Percentiles rank a stretch among this genome's conserved stretches.
Conservation (phyloP, 2,797 vertebrate species). For the Hemitrygon akajei region DNA sequence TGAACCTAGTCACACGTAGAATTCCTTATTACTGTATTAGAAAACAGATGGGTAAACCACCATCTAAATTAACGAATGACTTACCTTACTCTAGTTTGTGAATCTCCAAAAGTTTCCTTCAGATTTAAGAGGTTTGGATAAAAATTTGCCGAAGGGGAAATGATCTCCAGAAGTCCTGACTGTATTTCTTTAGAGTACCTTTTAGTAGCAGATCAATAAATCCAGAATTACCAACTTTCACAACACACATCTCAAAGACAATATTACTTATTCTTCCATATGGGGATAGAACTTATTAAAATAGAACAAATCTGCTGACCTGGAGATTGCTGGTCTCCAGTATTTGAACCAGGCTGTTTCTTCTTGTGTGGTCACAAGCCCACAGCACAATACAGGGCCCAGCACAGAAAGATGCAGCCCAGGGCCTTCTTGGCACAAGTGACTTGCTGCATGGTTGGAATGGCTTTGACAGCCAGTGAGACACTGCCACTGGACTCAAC, state of each 20-base stretch:
- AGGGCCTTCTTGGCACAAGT: too few species aligned
- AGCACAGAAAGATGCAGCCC: too few species aligned
- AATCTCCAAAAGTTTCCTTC: slow-evolving; percentile 61
- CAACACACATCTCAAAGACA: not conserved
- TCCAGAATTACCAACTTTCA: not conserved
- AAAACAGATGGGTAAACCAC: not conserved
- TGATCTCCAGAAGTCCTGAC: slow-evolving; percentile 73
- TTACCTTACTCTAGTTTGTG: slow-evolving; percentile 66
- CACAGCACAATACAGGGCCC: too few species aligned
- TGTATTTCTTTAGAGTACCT: slow-evolving; percentile 67
- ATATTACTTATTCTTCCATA: not conserved
- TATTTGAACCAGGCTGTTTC: too few species aligned
- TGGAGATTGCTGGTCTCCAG: not conserved
- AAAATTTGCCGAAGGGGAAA: slow-evolving; percentile 69
- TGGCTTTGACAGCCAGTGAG: too few species aligned
- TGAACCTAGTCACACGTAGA: not conserved
- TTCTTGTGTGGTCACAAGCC: too few species aligned
- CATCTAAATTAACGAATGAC: not conserved
- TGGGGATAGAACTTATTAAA: not conserved
- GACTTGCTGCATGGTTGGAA: too few species aligned
- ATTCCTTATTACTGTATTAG: not conserved
- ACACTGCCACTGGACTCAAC: too few species aligned
- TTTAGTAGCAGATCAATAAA: slow-evolving; percentile 25
- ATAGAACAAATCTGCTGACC: not conserved
- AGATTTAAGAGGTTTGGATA: slow-evolving; percentile 66